Base-by-base conservation (phyloP, 2,888 invertebrate genomes). In the Malachius bipustulatus region DNA sequence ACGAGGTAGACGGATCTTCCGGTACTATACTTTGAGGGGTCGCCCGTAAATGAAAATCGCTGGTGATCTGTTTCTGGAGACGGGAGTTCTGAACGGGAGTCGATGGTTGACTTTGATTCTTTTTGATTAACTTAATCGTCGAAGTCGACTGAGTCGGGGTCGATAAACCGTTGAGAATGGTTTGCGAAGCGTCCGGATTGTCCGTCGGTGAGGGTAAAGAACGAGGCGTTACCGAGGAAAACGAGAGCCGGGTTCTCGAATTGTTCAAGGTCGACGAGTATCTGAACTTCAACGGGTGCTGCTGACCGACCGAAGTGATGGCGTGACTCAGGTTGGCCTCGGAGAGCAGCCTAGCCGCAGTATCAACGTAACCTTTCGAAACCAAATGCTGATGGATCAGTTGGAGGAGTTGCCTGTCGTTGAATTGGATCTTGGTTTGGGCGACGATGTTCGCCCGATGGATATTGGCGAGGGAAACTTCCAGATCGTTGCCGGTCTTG, bases 401-500 rank as follows among this genome's bases (percentile, higher is more conserved):
- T 58, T 91, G 88, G 47, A 91, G 74, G 19, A 98, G 66, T 60
- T 98, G 94, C 29, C 82, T 77, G 58, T 91, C 89, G 62, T 94
- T 90, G 69, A 87, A 98, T 53, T 82, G 82, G 40, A 98, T 96
- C 43, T 84, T 79, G 0, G 97, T 97, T 63, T 94, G 91, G 0
- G 94, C 93, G 1, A 97, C 91, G 29, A 97, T 88, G 62, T 90
- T 90, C 1, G 93, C 85, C 79, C 77, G 55, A 53, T 91, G 84
- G 56, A 94, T 88, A 55, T 89, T 89, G 13, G 83, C 82, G 9
- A 91, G 65, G 0, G 91, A 89, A 1, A 84, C 79, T 63, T 88
- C 88, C 39, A 87, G 74, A 58, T 88, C 84, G 15, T 76, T 76
- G 13, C 70, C 70, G 49, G 77, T 75, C 48, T 84, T 85, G n/a